Evolutionary conservation across 2,797 vertebrate genomes (phyloP).

Genomic region (Leucoraja ocellata): DNA sequence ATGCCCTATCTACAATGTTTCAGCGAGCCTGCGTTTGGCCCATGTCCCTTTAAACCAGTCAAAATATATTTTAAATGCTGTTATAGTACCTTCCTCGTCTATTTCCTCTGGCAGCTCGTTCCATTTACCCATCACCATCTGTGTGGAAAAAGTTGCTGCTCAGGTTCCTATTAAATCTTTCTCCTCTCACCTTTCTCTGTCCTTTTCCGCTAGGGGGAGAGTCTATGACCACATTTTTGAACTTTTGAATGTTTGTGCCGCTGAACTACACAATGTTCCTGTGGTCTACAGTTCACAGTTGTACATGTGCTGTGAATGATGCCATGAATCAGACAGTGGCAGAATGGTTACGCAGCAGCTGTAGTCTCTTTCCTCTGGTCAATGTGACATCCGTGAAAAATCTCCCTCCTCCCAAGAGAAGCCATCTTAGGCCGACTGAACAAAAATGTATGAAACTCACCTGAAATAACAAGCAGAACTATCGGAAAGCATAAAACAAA

Average conservation of each 20-base stretch:
- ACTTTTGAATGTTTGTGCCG: background rate
- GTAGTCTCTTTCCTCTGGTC: background rate
- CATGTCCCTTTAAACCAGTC: no score
- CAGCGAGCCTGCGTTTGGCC: no score
- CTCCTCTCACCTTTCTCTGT: no score
- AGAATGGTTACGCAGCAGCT: background rate
- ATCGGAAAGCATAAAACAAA: background rate
- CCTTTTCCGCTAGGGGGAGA: no score
- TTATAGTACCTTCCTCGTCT: no score
- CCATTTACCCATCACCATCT: no score
- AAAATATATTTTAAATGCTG: no score
- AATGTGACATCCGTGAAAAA: background rate
- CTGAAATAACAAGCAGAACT: slow-evolving; percentile 15
- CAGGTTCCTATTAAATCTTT: no score
- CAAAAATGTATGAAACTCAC: background rate
- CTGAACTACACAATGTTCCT: background rate
- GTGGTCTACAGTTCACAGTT: background rate
- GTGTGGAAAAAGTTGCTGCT: no score
- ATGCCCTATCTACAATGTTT: no score
- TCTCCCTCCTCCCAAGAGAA: background rate
- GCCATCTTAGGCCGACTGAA: background rate
- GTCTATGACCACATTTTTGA: no score
- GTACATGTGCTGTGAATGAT: background rate
- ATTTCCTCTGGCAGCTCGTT: no score
- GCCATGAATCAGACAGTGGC: background rate